Conservation (phyloP, 37 sponge, comb jelly and placozoan genomes). For the Crambe crambe region DNA sequence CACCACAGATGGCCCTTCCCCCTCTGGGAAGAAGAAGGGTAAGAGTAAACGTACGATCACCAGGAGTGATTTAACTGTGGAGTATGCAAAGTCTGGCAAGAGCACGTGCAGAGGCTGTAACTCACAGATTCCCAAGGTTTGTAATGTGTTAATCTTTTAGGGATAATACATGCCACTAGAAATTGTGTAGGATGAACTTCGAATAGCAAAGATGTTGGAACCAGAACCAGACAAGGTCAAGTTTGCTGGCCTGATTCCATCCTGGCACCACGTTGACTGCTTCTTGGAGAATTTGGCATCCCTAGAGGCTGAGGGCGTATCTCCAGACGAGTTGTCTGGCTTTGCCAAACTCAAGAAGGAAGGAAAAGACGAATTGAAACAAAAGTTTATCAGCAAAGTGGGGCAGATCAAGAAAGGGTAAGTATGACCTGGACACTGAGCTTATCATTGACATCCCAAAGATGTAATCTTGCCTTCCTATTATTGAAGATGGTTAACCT, state of each 20-base stretch:
- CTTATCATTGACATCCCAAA: too few relatives aligned
- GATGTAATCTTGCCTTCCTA: too few relatives aligned
- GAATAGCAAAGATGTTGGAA: constrained; percentile 72
- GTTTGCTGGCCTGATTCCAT: constrained; percentile 32
- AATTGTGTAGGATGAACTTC: constrained; percentile 63
- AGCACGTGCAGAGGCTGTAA: constrained; percentile 76
- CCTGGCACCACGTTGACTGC: constrained; percentile 86
- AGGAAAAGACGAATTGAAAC: constrained; percentile 55
- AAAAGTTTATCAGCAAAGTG: constrained; percentile 6
- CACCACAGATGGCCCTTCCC: not conserved
- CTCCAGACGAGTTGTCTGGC: constrained; percentile 65
- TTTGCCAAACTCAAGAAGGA: constrained; percentile 74
- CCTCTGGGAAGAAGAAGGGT: not conserved
- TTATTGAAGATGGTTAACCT: too few relatives aligned
- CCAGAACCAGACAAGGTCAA: constrained; percentile 39
- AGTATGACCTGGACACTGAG: too few relatives aligned
- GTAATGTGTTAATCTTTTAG: too few relatives aligned
- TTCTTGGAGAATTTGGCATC: constrained; percentile 52
- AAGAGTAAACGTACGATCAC: not conserved
- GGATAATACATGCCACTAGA: too few relatives aligned
- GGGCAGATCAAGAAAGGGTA: constrained; percentile 3
- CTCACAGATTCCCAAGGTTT: constrained; percentile 80
- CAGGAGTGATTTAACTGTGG: constrained; percentile 63
- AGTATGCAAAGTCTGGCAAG: constrained; percentile 89
- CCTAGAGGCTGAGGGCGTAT: constrained; percentile 44